Base-by-base conservation (phyloP, 2,888 invertebrate species). In the Catocala fraxini region DNA sequence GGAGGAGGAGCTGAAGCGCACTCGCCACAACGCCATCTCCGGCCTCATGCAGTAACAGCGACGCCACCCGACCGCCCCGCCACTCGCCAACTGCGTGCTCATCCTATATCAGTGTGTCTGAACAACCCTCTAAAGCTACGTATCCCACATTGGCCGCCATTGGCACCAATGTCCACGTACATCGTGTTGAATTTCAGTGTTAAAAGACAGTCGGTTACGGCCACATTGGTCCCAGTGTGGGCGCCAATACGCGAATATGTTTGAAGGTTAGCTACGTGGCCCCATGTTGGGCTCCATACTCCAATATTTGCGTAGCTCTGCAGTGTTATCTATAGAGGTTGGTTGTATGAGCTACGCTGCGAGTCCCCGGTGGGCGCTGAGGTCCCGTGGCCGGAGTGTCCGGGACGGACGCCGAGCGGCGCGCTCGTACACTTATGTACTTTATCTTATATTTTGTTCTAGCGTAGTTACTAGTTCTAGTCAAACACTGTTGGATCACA, bases 1-100 rank as follows among this genome's bases (percentile, higher is more conserved):
- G 92, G 98, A 99, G 95, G 99, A 99, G 95, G 99, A 99, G 95
- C 95, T 97, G 81, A 99, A 99, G 95, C 96, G 99, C 91, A 98
- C 98, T 86, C 96, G 98, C 88, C 98, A 98, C 95, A 97, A 96
- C 95, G 96, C 97, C 92, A 95, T 96, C 94, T 95, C 96, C 87
- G 95, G 95, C 82, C 95, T 96, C 87, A 96, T 96, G 95, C 96
- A 96, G 96, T 96, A 96, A 95, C 70, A n/a, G 35, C 54, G 46
- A 42, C 56, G 33, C 47, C 46, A 11, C 9, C 13, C 33, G 41
- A 12, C n/a, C n/a, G 39, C 39, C 11, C 43, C 48, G 12, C 48
- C 56, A 12, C 34, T 6, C 42, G 52, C 41, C 56, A 42, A 34
- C 7, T 15, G 46, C 46, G 25, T 51, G 45, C 25, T 51, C 35